Evolutionary conservation across 2,888 invertebrate genomes (phyloP).

Genomic region (Mactromeris polynyma): DNA sequence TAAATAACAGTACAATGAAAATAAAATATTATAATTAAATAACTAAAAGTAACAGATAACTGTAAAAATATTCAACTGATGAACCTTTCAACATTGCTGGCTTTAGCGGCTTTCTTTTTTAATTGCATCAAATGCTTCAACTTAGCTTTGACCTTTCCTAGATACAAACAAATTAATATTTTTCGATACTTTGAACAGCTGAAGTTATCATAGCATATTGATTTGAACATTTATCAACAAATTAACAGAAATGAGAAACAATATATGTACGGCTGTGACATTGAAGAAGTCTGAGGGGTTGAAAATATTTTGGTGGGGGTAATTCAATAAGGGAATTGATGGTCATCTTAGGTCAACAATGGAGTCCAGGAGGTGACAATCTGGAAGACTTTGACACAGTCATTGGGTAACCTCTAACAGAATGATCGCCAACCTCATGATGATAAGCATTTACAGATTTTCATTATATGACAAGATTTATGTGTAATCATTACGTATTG

Average conservation of each 20-base stretch:
- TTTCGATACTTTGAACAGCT: neutral
- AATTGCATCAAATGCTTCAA: constrained; percentile 10
- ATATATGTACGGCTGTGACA: neutral
- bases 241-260: no score
- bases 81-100: constrained; percentile 1
- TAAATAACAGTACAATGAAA: neutral
- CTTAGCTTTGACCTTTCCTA: constrained; percentile 16
- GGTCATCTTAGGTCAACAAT: no score
- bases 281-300: no score
- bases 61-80: neutral
- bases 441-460: no score
- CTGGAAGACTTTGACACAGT: no score
- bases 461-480: no score
- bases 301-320: no score
- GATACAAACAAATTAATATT: neutral
- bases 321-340: no score
- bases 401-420: no score
- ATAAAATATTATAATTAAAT: neutral
- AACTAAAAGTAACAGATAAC: neutral
- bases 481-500: neutral
- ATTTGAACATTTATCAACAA: no score
- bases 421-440: no score
- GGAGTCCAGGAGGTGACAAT: no score
- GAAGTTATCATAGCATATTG: neutral
- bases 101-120: neutral